Evolutionary conservation across 2,113 vertebrate species (phyloP), one percentile per base, ranked within the genome.

Genomic region (Brienomyrus longianalis): DNA sequence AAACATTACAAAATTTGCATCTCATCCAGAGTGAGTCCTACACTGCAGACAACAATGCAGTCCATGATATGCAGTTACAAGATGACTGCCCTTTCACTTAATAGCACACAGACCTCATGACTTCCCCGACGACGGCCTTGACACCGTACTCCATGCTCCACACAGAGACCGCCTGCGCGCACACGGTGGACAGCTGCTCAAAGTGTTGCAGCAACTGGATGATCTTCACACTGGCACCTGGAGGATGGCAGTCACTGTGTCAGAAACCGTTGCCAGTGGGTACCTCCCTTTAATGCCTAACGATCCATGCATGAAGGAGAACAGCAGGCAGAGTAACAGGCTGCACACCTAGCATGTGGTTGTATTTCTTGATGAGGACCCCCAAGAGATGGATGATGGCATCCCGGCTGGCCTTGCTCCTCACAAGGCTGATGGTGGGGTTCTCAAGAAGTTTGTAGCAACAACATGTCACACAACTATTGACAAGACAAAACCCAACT

Each of bases 391-490:
- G 97, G 3, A 96, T 96, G 77, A 97, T 93, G 43, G 96, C 93
- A 47, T 99, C 97, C 89, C 97, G 95, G 0, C 95, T 96, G 83
- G 95, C 89, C 87, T 97, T 97, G 93, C 96, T 96, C 94, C 95
- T 98, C 91, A 98, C 96, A 31, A 97, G 95, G 89, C 95, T 77
- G 0, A 99, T 97, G 23, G 94, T 96, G 43, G 98, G 96, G 88
- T 98, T 99, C 94, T 98, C 98, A 89, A 99, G 93, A 10, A 99
- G 95, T 92, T 96, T 98, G 93, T 98, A 99, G 92, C 97, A 97
- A 92, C 96, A 98, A 88, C 97, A 97, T 0, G 96, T 98, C 90
- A 99, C 95, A 95, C 98, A 96, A 92, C 98, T 99, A 89, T 17
- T 39, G 21, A 50, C n/a, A 47, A 54, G 35, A n/a, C 83, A 83